Evolutionary conservation across 2,888 invertebrate species (phyloP).

Genomic region (Perizoma affinitatum): DNA sequence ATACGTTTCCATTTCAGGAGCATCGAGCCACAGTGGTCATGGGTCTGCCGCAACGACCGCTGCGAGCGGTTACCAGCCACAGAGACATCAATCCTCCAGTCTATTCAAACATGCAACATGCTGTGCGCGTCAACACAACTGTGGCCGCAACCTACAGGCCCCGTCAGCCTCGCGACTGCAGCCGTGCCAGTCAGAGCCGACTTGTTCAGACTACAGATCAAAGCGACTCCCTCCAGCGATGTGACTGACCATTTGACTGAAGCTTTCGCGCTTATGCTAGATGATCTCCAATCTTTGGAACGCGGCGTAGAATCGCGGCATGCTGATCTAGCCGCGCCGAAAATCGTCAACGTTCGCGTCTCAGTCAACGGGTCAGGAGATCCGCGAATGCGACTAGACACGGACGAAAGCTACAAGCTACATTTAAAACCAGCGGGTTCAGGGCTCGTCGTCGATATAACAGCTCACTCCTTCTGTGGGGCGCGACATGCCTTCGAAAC

Average conservation of each 20-base stretch:
- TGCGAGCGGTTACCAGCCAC: constrained; percentile 85
- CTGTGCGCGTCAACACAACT: constrained; percentile 89
- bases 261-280: constrained; percentile 80
- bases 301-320: constrained; percentile 55
- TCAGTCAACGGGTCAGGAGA: constrained; percentile 81
- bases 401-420: constrained; percentile 91
- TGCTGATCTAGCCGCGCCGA: constrained; percentile 61
- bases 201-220: constrained; percentile 75
- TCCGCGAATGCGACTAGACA: constrained; percentile 85
- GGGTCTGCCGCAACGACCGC: constrained; percentile 88
- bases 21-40: constrained; percentile 88
- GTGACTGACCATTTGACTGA: constrained; percentile 70
- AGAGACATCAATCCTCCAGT: constrained; percentile 76
- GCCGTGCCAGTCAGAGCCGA: constrained; percentile 85
- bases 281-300: constrained; percentile 78
- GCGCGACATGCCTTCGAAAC: constrained; percentile 91
- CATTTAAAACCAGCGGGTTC: constrained; percentile 78
- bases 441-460: constrained; percentile 84
- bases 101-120: constrained; percentile 90
- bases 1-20: constrained; percentile 64
- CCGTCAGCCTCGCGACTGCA: constrained; percentile 86
- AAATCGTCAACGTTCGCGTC: constrained; percentile 78
- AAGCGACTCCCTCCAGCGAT: constrained; percentile 63
- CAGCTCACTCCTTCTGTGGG: constrained; percentile 89
- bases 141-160: constrained; percentile 92